Base-by-base conservation (phyloP, 2,797 vertebrate genomes). In the Cossypha polioptera region DNA sequence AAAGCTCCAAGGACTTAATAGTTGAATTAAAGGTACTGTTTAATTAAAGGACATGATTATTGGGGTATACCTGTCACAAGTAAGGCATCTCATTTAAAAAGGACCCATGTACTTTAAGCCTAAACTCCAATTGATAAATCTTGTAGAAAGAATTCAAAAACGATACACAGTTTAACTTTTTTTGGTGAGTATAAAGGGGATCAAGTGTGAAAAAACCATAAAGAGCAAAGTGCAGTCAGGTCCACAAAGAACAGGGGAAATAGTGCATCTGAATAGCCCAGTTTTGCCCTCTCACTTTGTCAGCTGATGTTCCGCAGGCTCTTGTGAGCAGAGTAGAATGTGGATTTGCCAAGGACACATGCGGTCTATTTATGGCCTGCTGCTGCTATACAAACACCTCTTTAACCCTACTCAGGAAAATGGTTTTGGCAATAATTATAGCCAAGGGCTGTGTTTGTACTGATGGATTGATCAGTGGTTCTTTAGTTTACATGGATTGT, bases 371-470 rank as follows among this genome's bases (percentile, higher is more conserved):
- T 90, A 33, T 88, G 86, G 76, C 66, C 62, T 75, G 47, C 86
- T 93, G 86, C 79, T 81, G 51, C 86, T 92, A 1, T 68, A 20
- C 79, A 95, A 94, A 78, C 83, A 91, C 81, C 71, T 92, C 87
- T 91, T 91, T 79, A 81, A 86, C 81, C 65, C 58, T 57, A 22
- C 82, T 95, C 79, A 77, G 75, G 54, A 77, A 94, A 91, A 91
- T 68, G 0, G 63, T 91, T 92, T 89, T 74, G 95, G 68, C 61
- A 77, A 72, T 95, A 86, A 68, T 88, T 91, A 12, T 25, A 84
- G 92, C 92, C 50, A 43, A 51, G 51, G 61, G 75, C 78, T 90
- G 78, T 87, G 67, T 91, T 96, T 95, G 90, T 90, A 15, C 85
- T 68, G 88, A 58, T 84, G 65, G 88, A 83, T 86, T 90, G 85